These are phyloP conservation scores for Bagarius yarrelli DNA, from an alignment of 2,113 vertebrate genomes.

Conservation along the genomic window DNA sequence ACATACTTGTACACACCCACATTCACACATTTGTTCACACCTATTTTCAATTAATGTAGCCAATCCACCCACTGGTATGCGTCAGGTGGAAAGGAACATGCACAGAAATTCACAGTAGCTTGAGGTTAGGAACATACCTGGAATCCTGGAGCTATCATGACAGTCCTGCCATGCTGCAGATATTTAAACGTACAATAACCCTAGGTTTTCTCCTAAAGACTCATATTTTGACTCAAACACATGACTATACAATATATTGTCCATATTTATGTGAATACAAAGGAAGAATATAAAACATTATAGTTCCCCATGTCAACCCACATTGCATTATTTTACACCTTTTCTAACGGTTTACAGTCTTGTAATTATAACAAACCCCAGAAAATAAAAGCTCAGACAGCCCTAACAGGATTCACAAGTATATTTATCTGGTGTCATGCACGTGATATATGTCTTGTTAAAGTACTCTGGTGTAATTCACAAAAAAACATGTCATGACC, in stretches of 20 bases:
- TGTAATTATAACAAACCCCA: conserved; percentile 7
- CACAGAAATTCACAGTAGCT: neutral
- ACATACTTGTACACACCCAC: neutral
- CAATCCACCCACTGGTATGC: neutral
- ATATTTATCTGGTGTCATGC: conserved; percentile 14
- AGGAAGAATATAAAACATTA: no score
- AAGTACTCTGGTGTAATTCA: conserved; percentile 44
- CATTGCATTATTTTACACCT: neutral
- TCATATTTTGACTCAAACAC: neutral
- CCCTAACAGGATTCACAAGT: conserved; percentile 19
- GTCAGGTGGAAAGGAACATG: neutral
- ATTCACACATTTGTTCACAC: neutral
- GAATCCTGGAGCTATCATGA: neutral
- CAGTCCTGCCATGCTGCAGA: neutral
- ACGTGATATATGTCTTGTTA: conserved; percentile 37
- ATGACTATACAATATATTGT: neutral
- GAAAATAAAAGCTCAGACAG: conserved; percentile 21
- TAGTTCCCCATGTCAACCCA: neutral
- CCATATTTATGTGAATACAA: neutral
- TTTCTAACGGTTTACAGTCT: conserved; percentile 11
- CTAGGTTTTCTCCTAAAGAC: neutral
- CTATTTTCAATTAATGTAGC: neutral
- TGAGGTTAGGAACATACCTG: neutral
- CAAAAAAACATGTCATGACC: conserved; percentile 35
- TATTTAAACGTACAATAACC: neutral